Percentiles rank a stretch among this genome's conserved stretches.
These are phyloP conservation scores for Cyrtodaria siliqua DNA, from an alignment of 2,888 invertebrate species.

Conservation along the genomic window DNA sequence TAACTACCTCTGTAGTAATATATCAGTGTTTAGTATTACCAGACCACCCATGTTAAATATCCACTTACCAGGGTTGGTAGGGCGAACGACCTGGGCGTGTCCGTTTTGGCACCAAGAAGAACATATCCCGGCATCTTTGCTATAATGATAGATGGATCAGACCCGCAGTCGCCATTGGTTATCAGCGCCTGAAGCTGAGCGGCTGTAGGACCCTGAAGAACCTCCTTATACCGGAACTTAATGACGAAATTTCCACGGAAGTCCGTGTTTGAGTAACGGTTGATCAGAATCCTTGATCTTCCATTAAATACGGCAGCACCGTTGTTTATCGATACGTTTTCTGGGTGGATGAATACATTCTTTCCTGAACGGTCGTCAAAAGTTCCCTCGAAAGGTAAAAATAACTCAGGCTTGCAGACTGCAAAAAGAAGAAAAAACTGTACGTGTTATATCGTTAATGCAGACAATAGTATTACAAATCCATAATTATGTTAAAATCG, in stretches of 20 bases:
- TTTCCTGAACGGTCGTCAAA: slow-evolving; percentile 66
- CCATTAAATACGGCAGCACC: slow-evolving; percentile 76
- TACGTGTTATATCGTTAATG: too few relatives aligned
- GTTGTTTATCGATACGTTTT: slow-evolving; percentile 69
- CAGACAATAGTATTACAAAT: too few relatives aligned
- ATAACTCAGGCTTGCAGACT: slow-evolving; percentile 72
- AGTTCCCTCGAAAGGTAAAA: slow-evolving; percentile 65
- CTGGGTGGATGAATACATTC: slow-evolving; percentile 56
- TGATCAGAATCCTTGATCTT: slow-evolving; percentile 70
- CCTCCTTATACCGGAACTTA: slow-evolving; percentile 70
- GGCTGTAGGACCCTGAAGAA: slow-evolving; percentile 6
- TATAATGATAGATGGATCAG: slow-evolving; percentile 73
- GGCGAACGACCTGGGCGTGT: slow-evolving; percentile 35
- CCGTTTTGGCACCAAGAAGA: slow-evolving; percentile 65
- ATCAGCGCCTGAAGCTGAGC: slow-evolving; percentile 68
- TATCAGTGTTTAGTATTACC: too few relatives aligned
- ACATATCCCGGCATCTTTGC: slow-evolving; percentile 65
- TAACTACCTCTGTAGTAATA: too few relatives aligned
- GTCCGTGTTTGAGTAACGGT: slow-evolving; percentile 73
- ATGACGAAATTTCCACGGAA: slow-evolving; percentile 74
- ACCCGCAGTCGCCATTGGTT: slow-evolving; percentile 78
- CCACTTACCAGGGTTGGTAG: slow-evolving; percentile 51
- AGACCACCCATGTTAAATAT: too few relatives aligned
- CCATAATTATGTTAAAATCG: too few relatives aligned
- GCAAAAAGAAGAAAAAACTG: slow-evolving; percentile 3